Conservation (phyloP, 2,888 invertebrate genomes). For the Cephonodes hylas region DNA sequence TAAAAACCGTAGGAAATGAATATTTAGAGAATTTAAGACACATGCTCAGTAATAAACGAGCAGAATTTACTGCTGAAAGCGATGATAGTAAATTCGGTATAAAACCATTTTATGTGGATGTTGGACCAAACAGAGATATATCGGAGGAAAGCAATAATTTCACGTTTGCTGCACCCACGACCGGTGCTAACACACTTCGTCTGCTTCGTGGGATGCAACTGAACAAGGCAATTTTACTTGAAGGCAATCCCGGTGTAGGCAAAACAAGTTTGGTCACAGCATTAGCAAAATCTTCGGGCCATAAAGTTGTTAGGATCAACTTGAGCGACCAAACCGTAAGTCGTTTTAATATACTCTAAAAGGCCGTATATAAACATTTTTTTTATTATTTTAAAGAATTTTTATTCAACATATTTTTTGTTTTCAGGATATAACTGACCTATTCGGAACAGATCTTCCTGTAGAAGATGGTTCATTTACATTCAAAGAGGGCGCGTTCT, state of each 20-base stretch:
- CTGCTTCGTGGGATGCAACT: constrained; percentile 94
- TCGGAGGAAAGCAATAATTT: constrained; percentile 72
- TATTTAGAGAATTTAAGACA: constrained; percentile 50
- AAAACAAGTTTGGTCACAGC: constrained; percentile 97
- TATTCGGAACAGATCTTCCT: constrained; percentile 99
- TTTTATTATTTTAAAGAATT: background rate
- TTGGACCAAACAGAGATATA: constrained; percentile 59
- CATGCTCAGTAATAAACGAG: constrained; percentile 56
- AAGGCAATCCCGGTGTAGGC: constrained; percentile 99
- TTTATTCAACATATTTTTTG: constrained; percentile 39
- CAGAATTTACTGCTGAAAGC: constrained; percentile 56
- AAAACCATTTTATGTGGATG: constrained; percentile 87
- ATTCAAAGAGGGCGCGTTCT: constrained; percentile 97
- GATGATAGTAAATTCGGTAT: constrained; percentile 84
- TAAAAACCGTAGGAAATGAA: constrained; percentile 62
- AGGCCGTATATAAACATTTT: background rate
- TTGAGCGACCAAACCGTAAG: constrained; percentile 98
- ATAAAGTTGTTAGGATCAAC: constrained; percentile 95
- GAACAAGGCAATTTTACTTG: constrained; percentile 95
- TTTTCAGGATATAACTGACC: constrained; percentile 94
- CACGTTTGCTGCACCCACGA: constrained; percentile 89
- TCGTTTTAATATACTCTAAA: no score
- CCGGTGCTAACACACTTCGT: constrained; percentile 90
- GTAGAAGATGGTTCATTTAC: constrained; percentile 96
- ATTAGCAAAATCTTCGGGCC: constrained; percentile 91